Conservation (phyloP, 2,888 invertebrate species). For the Auanema sp. region DNA sequence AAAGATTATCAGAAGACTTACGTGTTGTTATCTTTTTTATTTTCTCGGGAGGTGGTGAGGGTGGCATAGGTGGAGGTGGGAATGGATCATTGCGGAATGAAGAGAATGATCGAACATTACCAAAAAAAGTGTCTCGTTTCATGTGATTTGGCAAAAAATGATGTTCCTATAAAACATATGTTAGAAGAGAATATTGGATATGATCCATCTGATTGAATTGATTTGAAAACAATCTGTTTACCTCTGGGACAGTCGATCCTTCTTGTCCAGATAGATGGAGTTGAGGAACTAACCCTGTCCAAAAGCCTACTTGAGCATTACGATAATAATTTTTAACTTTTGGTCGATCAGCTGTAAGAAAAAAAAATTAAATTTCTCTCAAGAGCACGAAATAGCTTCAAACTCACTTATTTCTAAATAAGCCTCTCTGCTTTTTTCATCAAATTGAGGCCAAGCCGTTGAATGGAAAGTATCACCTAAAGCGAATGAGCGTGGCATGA, state of each 20-base stretch:
- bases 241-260: constrained; percentile 15
- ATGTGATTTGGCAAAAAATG: constrained; percentile 58
- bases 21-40: constrained; percentile 38
- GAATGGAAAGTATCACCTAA: constrained; percentile 57
- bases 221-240: background rate
- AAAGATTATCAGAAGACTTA: constrained; percentile 20
- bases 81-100: constrained; percentile 55
- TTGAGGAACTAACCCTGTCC: constrained; percentile 61
- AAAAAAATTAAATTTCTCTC: constrained; percentile 3
- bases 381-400: background rate
- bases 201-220: background rate
- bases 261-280: constrained; percentile 49
- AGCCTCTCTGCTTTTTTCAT: constrained; percentile 56
- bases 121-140: constrained; percentile 56
- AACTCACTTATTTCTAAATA: constrained; percentile 60
- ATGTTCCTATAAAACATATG: constrained; percentile 40
- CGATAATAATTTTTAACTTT: constrained; percentile 61
- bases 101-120: constrained; percentile 55
- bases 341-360: constrained; percentile 54
- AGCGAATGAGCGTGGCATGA: constrained; percentile 48
- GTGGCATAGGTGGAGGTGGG: constrained; percentile 62
- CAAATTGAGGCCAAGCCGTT: constrained; percentile 61
- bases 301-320: constrained; percentile 61
- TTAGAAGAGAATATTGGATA: background rate
- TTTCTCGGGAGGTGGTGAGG: constrained; percentile 50